Percentiles rank a stretch among this genome's conserved stretches.
Evolutionary conservation across 2,113 vertebrate genomes (phyloP).

Genomic region (Eclectus roratus): DNA sequence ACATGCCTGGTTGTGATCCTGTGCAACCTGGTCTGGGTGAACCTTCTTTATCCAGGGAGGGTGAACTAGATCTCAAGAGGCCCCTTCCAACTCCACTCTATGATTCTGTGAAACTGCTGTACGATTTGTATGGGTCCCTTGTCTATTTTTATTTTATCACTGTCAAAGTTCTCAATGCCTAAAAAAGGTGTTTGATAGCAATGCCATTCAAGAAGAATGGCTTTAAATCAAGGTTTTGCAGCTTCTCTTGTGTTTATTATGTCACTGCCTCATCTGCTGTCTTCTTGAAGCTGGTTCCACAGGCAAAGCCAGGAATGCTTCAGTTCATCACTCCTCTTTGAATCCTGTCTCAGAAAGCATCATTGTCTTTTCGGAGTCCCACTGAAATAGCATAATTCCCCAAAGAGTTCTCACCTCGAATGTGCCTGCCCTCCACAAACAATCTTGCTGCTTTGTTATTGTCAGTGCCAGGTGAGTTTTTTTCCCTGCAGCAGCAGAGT

Average conservation of each 20-base stretch:
- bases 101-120: background rate
- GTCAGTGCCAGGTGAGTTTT: background rate
- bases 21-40: background rate
- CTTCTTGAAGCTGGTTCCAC: background rate
- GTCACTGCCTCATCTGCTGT: background rate
- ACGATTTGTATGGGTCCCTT: background rate
- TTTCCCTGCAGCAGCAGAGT: background rate
- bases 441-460: background rate
- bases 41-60: background rate
- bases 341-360: background rate
- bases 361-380: background rate
- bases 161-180: background rate
- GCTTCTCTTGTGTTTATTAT: background rate
- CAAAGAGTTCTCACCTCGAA: background rate
- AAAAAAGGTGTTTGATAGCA: background rate
- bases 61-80: background rate
- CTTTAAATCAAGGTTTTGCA: background rate
- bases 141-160: background rate
- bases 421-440: fast-evolving
- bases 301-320: background rate
- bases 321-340: background rate
- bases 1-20: background rate
- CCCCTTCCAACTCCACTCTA: background rate
- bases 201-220: background rate
- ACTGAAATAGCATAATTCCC: background rate